phyloP scores from a whole-genome alignment of 2,797 vertebrate species.

The Acanthornis magna region DNA sequence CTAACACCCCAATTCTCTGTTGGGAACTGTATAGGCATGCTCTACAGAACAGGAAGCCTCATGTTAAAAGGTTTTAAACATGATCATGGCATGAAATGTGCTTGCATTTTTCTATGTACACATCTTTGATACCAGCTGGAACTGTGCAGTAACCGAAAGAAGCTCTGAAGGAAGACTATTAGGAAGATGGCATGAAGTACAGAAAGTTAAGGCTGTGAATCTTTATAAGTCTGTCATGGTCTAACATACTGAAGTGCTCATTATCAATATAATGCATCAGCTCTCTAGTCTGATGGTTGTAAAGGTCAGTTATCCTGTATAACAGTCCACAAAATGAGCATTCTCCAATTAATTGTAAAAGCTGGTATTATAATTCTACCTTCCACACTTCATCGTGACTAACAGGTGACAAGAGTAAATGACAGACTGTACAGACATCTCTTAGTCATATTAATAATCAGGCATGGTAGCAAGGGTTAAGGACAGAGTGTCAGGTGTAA shows the following conservation, averaged over 20 bases:
- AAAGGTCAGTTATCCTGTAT: conserved; percentile 39
- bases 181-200: not conserved
- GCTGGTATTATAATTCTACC: not conserved
- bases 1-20: not conserved
- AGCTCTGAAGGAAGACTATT: not conserved
- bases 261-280: not conserved
- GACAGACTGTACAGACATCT: conserved; percentile 13
- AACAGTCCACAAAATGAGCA: not conserved
- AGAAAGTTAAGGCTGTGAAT: not conserved
- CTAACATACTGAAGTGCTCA: not conserved
- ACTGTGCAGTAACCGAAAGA: not conserved
- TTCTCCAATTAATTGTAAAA: conserved; percentile 22
- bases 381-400: not conserved
- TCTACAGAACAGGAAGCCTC: not conserved
- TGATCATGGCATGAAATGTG: not conserved
- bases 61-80: not conserved
- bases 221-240: not conserved
- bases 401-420: not conserved
- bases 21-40: not conserved
- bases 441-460: conserved; percentile 29
- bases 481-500: conserved; percentile 48
- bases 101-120: not conserved
- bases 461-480: conserved; percentile 33
- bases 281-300: not conserved
- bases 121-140: not conserved